Percentiles rank a stretch among this genome's conserved stretches.
Conservation (phyloP, 2,113 vertebrate species). For the Bujurquina vittata region DNA sequence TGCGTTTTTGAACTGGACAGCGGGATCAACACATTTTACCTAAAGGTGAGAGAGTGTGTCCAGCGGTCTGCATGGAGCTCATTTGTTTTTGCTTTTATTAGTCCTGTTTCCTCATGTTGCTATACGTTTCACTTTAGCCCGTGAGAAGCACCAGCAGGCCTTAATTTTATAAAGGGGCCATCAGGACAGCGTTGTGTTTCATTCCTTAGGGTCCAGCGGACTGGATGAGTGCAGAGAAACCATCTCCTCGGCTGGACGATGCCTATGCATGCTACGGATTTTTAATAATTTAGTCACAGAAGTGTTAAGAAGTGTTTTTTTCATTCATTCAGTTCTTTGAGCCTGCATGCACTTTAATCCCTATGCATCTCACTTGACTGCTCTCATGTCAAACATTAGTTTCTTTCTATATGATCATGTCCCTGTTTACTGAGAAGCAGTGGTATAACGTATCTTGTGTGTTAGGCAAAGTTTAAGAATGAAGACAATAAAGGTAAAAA, state of each 20-base stretch:
- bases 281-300: not conserved
- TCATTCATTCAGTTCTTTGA: not conserved
- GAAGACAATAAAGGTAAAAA: not conserved
- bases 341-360: not conserved
- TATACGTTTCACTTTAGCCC: too few species aligned
- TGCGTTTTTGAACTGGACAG: not conserved
- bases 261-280: constrained; percentile 54
- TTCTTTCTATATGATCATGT: not conserved
- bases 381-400: not conserved
- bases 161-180: constrained; percentile 67
- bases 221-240: constrained; percentile 93
- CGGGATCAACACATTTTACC: not conserved
- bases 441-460: not conserved
- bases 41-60: not conserved
- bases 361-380: not conserved
- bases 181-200: constrained; percentile 93
- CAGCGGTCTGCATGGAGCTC: not conserved
- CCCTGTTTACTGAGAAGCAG: not conserved
- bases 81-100: not conserved
- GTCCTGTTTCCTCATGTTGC: not conserved
- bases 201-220: constrained; percentile 93
- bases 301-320: not conserved
- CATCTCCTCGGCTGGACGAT: constrained; percentile 89
- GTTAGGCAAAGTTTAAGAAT: not conserved
- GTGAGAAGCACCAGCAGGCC: not conserved